Conservation (phyloP, 2,113 vertebrate genomes). For the Poicephalus meyeri region DNA sequence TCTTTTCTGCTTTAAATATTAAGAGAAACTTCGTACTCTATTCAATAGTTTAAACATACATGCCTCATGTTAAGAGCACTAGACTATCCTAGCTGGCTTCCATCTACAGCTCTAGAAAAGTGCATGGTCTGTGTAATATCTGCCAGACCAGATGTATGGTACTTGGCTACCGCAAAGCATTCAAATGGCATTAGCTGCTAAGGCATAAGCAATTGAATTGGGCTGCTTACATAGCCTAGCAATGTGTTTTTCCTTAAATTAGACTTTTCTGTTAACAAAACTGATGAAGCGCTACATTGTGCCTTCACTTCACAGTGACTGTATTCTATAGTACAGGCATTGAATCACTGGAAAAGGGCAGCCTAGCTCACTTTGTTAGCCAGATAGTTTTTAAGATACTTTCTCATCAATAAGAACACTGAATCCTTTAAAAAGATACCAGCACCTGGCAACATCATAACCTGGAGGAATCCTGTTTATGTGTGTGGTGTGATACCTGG, state of each 20-base stretch:
- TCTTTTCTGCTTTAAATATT: neutral
- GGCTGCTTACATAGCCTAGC: rapidly evolving
- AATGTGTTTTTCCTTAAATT: neutral
- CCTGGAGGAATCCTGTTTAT: neutral
- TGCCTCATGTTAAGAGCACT: neutral
- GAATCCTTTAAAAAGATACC: neutral
- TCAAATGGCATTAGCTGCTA: neutral
- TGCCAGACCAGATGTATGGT: neutral
- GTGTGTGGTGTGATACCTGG: neutral
- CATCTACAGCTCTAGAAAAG: neutral
- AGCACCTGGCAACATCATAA: neutral
- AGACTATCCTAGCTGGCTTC: neutral
- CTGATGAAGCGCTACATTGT: neutral
- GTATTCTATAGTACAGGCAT: neutral
- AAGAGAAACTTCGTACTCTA: neutral
- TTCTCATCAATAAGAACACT: neutral
- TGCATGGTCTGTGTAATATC: neutral
- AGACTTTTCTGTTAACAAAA: neutral
- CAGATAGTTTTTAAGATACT: neutral
- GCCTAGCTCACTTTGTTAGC: neutral
- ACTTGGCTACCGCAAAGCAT: neutral
- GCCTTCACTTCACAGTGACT: neutral
- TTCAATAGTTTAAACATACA: neutral
- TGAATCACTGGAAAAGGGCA: neutral
- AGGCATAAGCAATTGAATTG: neutral